Evolutionary conservation across 2,888 invertebrate genomes (phyloP), one percentile per base, ranked within the genome.

Genomic region (Congeria kusceri): DNA sequence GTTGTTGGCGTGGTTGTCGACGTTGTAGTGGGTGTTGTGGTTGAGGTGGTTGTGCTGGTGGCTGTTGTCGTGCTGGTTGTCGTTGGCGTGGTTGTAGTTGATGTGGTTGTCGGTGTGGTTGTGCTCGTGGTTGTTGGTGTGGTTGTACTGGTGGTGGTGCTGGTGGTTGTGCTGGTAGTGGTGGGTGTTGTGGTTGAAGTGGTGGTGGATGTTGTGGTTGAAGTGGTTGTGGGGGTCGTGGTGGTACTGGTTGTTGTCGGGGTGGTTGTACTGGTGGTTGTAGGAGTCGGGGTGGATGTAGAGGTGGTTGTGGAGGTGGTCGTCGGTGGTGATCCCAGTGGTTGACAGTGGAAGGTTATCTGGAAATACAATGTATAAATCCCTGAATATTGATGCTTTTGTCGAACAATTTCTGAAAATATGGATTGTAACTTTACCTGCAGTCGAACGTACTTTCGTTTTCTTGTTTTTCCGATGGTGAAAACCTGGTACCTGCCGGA

Each of bases 321-420:
- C n/a, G 71, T 72, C 5, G 73, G 62, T 25, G 67, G 79, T 18
- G 74, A 67, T 13, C 56, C 69, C 0, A 83, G 53, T 3, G 77
- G 64, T 5, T 62, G 44, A 29, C 83, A 83, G 29, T 75, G 77
- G 25, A 74, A 83, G 5, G 61, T 74, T 13, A 83, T 72, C 83
- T 83, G 29, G n/a, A 56, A 58, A 49, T 61, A 27, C 3, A 61
- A 47, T 15, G 7, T 9, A 29, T 32, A 7, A 18, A 3, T 67
- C 39, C 29, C 28, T 28, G 7, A 20, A 39, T 1, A 39, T 11
- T 39, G 3, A 39, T 39, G 39, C 39, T 11, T 39, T 39, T 39
- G 39, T 39, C 1, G 39, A 39, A 39, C n/a, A n/a, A n/a, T n/a
- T n/a, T n/a, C n/a, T n/a, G n/a, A n/a, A n/a, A n/a, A n/a, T n/a